Evolutionary conservation across 35 echinoderm and acorn worm genomes (phyloP), one percentile per base, ranked within the genome.

Genomic region (Anneissia japonica): DNA sequence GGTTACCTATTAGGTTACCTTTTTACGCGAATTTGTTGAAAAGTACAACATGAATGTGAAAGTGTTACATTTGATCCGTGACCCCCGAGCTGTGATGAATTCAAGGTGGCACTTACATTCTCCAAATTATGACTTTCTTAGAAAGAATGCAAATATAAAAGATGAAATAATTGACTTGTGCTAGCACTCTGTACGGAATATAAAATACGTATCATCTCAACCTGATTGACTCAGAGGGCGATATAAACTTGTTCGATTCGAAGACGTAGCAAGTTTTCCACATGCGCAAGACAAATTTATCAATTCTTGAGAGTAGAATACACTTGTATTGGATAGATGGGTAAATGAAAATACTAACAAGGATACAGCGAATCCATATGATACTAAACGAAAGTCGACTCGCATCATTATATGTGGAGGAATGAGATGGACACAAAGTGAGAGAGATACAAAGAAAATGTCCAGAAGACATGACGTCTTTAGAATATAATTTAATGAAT

Each of bases 221-320:
- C 89, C 89, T 4, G 30, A 76, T 40, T 91, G 89, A 83, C 34
- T 91, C 0, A 56, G 80, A 81, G 82, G 89, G 26, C 79, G 46
- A 31, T 91, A 91, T 45, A 84, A 84, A 36, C 74, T 91, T 13
- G 82, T 91, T 0, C 74, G 89, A 30, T 91, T 80, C 73, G 89
- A 91, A 30, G 89, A 91, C 31, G 34, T 91, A 10, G 89, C 82
- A 9, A 6, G 45, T 16, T 72, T 34, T 16, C 89, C 89, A 36
- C 1, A 10, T 13, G 38, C 30, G 75, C 82, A 14, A 64, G 36
- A 19, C 75, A 79, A 39, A 21, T 91, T 0, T 91, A 51, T 36
- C 36, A 86, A 4, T 91, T 91, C 35, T 83, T 85, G 21, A 77
- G 83, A 0, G 6, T 91, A 28, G 46, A 75, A 6, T 43, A 85